Conservation (phyloP, 2,888 invertebrate genomes). For the Dicranocentrus wangi region DNA sequence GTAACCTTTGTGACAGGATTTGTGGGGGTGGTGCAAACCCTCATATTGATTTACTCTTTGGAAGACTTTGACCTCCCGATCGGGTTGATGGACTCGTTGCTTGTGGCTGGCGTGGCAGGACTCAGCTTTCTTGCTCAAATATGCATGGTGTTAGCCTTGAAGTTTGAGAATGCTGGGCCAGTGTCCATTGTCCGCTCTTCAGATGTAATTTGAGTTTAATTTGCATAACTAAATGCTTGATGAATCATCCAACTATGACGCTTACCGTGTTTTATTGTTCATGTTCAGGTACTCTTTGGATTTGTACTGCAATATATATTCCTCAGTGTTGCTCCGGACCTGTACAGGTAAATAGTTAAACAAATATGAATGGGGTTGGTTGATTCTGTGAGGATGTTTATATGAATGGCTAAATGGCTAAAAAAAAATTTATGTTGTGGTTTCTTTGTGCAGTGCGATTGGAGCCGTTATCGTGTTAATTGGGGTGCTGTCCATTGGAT, state of each 20-base stretch:
- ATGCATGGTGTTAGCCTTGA: slow-evolving; percentile 87
- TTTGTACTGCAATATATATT: slow-evolving; percentile 70
- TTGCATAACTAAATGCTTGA: neutral
- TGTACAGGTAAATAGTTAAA: slow-evolving; percentile 67
- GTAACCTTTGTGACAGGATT: slow-evolving; percentile 69
- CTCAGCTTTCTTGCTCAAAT: slow-evolving; percentile 93
- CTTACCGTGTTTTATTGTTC: neutral
- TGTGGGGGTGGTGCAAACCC: slow-evolving; percentile 68
- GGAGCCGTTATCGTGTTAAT: slow-evolving; percentile 89
- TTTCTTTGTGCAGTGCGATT: slow-evolving; percentile 80
- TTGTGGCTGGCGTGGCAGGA: slow-evolving; percentile 78
- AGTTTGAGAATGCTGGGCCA: slow-evolving; percentile 81
- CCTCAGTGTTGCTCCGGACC: slow-evolving; percentile 65
- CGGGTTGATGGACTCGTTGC: slow-evolving; percentile 47
- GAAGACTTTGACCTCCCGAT: slow-evolving; percentile 60
- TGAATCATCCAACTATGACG: neutral
- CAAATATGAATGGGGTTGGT: too few species aligned
- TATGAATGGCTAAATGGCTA: neutral
- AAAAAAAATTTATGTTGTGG: neutral
- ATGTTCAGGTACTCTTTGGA: slow-evolving; percentile 83
- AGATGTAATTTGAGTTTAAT: slow-evolving; percentile 82
- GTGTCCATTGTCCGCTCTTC: slow-evolving; percentile 87
- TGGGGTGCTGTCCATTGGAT: slow-evolving; percentile 87
- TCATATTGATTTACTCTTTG: slow-evolving; percentile 61
- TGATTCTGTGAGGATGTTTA: neutral